Conservation (phyloP, 2,113 vertebrate genomes). For the Eonycteris spelaea region DNA sequence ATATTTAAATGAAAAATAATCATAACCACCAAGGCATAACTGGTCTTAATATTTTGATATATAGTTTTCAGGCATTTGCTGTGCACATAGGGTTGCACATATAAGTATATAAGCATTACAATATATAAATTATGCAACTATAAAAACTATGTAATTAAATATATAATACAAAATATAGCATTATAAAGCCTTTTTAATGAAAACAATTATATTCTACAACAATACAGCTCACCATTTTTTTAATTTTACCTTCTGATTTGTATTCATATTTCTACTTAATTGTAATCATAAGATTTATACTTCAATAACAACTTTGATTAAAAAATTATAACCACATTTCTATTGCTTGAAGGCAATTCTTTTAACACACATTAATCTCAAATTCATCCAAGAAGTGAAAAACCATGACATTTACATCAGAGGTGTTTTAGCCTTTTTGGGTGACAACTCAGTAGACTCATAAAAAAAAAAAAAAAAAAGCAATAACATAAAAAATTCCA, state of each 20-base stretch:
- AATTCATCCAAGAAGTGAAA: slow-evolving; percentile 8
- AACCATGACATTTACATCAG: slow-evolving; percentile 23
- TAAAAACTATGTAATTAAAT: not conserved
- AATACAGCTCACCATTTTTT: not conserved
- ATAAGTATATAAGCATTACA: not conserved
- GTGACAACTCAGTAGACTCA: slow-evolving; percentile 6
- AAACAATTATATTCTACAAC: not conserved
- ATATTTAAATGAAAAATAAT: not conserved
- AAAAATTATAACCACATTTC: slow-evolving; percentile 14
- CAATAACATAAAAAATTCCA: slow-evolving; percentile 41
- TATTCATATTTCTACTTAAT: slow-evolving; percentile 24
- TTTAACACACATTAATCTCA: not conserved
- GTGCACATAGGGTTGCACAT: not conserved
- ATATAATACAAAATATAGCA: not conserved
- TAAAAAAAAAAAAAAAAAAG: slow-evolving; percentile 4
- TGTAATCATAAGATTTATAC: not conserved
- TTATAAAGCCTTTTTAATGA: not conserved
- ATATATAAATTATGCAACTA: not conserved
- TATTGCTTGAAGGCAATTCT: not conserved
- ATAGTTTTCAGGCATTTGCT: not conserved
- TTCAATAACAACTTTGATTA: slow-evolving; percentile 24
- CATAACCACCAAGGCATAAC: not conserved
- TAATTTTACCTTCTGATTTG: not conserved
- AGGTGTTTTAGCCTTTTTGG: not conserved
- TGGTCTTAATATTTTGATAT: not conserved